A percentile compares a stretch with the other conserved stretches of the same genome.
Evolutionary conservation across 2,797 vertebrate species (phyloP).

Genomic region (Helarctos malayanus): DNA sequence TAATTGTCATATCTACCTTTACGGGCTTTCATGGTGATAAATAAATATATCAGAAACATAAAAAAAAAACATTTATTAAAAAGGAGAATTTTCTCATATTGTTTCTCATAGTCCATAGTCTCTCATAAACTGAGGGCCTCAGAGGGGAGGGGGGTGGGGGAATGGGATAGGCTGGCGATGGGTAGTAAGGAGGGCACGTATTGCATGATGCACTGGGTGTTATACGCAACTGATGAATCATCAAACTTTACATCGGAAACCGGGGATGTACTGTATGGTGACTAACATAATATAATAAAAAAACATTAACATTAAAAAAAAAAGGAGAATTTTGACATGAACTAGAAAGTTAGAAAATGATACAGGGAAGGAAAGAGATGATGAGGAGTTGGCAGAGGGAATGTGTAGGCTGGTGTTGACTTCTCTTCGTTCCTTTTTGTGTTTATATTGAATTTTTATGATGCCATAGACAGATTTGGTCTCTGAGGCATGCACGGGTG

Average conservation of each 20-base stretch:
- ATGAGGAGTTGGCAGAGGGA: background rate
- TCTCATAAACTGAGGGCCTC: no score
- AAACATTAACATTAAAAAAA: no score
- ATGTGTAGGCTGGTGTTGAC: background rate
- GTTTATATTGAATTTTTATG: background rate
- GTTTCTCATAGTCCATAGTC: no score
- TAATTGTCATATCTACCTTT: background rate
- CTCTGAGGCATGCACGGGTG: rapidly evolving
- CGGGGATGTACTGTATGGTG: no score
- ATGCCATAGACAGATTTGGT: background rate
- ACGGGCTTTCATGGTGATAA: background rate
- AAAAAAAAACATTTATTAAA: no score
- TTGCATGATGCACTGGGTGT: no score
- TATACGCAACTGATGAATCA: no score
- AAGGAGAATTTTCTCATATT: background rate
- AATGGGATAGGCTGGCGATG: no score
- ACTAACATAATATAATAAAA: no score
- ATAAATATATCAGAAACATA: background rate
- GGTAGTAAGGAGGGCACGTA: no score
- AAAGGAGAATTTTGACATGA: background rate
- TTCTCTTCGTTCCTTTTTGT: background rate
- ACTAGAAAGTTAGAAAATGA: background rate
- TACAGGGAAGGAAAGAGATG: background rate
- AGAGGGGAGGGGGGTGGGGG: no score
- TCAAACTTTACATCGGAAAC: no score